These are phyloP conservation scores for Eulemur mongoz DNA, from an alignment of 2,797 vertebrate genomes.

Conservation along the genomic window DNA sequence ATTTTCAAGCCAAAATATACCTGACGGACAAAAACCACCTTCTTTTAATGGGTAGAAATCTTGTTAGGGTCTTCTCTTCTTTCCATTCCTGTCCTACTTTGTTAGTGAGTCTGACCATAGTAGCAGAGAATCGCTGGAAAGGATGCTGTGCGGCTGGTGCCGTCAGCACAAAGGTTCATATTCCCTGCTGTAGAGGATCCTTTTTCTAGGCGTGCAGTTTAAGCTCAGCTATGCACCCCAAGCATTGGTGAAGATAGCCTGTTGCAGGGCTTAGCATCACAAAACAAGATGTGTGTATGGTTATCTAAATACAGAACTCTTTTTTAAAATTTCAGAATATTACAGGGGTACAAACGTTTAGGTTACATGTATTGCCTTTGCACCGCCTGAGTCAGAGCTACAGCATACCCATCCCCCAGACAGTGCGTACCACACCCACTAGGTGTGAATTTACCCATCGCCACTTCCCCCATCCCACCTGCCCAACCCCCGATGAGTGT, in stretches of 20 bases:
- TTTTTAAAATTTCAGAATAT: too few species aligned
- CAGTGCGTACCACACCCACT: too few species aligned
- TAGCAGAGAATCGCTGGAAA: not conserved
- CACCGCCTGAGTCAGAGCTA: too few species aligned
- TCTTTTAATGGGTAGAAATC: not conserved
- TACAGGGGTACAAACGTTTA: too few species aligned
- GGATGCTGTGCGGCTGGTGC: rapidly evolving
- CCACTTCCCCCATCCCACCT: too few species aligned
- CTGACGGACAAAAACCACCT: not conserved
- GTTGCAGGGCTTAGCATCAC: not conserved
- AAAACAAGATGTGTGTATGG: not conserved
- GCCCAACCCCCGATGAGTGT: too few species aligned
- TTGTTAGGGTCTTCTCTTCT: not conserved
- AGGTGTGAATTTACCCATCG: too few species aligned
- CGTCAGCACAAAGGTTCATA: too few species aligned
- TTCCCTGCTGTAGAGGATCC: not conserved
- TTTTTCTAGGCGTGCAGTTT: not conserved
- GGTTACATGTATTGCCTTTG: too few species aligned
- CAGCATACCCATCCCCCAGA: too few species aligned
- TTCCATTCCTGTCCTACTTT: not conserved
- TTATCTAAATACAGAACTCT: not conserved
- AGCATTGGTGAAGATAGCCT: not conserved
- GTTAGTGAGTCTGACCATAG: not conserved
- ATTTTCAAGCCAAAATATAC: not conserved
- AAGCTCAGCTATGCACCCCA: not conserved